Evolutionary conservation across 2,797 vertebrate species (phyloP).

Genomic region (Kryptopterus vitreolus): DNA sequence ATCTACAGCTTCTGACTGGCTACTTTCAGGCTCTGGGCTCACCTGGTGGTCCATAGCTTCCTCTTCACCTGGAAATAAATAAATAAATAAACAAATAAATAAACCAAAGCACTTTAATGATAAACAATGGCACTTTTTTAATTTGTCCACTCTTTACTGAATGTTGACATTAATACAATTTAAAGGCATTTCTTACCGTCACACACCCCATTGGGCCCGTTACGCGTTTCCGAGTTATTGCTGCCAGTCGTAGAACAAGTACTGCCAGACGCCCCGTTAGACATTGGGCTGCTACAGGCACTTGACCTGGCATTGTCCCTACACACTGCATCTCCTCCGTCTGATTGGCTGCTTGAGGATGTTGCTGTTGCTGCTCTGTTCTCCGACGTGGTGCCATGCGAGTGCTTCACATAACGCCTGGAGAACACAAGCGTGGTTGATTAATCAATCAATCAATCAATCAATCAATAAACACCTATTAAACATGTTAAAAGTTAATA

Average conservation of each 20-base stretch:
- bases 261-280: slow-evolving; percentile 74
- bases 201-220: slow-evolving; percentile 79
- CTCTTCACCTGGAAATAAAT: slow-evolving; percentile 76
- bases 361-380: slow-evolving; percentile 68
- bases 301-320: slow-evolving; percentile 61
- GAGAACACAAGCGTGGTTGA: slow-evolving; percentile 38
- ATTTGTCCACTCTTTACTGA: background rate
- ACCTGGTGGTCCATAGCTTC: slow-evolving; percentile 96
- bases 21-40: slow-evolving; percentile 80
- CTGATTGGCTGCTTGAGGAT: slow-evolving; percentile 67
- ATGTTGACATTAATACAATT: background rate
- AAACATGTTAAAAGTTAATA: background rate
- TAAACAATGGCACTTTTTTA: background rate
- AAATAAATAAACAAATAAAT: slow-evolving; percentile 5
- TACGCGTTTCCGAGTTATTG: slow-evolving; percentile 76
- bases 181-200: slow-evolving; percentile 74
- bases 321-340: slow-evolving; percentile 67
- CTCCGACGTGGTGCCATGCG: slow-evolving; percentile 71
- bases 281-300: slow-evolving; percentile 65
- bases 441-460: background rate
- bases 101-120: background rate
- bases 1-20: slow-evolving; percentile 77
- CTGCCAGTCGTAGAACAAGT: slow-evolving; percentile 71
- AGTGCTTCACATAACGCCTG: slow-evolving; percentile 88
- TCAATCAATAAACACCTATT: background rate